A percentile compares a stretch with the other conserved stretches of the same genome.
phyloP scores from a whole-genome alignment of 2,113 vertebrate genomes.

The Candoia aspera region DNA sequence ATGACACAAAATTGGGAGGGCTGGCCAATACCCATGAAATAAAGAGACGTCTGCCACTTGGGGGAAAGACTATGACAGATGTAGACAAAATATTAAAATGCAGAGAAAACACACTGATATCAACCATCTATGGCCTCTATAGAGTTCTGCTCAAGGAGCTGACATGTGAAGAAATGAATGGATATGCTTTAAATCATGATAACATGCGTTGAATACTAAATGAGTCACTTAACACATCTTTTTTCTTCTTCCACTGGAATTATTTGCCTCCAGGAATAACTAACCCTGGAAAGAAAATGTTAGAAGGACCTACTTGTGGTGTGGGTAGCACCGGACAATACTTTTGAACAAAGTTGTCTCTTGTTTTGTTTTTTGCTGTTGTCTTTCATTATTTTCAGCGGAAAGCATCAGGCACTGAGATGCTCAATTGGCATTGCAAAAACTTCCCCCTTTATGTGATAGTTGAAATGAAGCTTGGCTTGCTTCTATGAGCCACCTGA shows the following conservation, averaged over 20 bases:
- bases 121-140: constrained; percentile 49
- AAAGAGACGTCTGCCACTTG: no score
- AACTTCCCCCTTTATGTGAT: no score
- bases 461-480: no score
- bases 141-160: constrained; percentile 46
- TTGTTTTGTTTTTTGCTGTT: background rate
- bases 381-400: no score
- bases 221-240: background rate
- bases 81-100: no score
- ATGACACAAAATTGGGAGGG: no score
- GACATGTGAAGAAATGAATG: constrained; percentile 72
- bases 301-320: background rate
- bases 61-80: no score
- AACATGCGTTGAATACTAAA: constrained; percentile 65
- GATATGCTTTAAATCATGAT: constrained; percentile 67
- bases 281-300: no score
- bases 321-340: background rate
- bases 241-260: background rate
- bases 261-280: background rate
- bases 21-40: no score
- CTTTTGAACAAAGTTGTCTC: background rate
- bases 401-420: no score
- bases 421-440: no score
- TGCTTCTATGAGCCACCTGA: background rate
- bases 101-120: no score